Base-by-base conservation (phyloP, 2,113 vertebrate genomes). In the Puffinus mauretanicus region DNA sequence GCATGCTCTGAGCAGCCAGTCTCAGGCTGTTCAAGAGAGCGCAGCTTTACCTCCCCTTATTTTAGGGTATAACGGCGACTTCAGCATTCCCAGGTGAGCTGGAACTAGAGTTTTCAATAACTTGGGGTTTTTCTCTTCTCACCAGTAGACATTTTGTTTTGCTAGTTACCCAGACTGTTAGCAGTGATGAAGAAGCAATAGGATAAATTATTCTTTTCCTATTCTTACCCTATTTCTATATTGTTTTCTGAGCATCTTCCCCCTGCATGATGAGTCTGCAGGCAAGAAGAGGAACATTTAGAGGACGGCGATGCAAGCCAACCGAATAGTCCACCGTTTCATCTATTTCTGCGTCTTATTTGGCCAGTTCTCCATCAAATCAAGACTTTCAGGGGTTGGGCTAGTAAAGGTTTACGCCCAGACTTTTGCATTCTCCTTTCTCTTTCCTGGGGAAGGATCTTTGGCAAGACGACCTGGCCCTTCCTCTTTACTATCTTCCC, bases 81-180 rank as follows among this genome's bases (percentile, higher is more conserved):
- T 64, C 57, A 44, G 51, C 64, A 3, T 71, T 77, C 57, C 44
- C 60, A 38, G 57, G 13, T 52, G 62, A 58, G 10, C 55, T 58
- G 60, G 52, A 44, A 30, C 58, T 22, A 17, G 26, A 46, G 27
- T 46, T 88, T 71, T 66, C 44, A 29, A 5, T 72, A 17, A 40
- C 27, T 21, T 40, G 9, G 15, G 16, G 13, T 20, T 83, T 76
- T 61, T 36, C 5, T 29, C 26, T 54, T 60, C 44, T 77, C 22
- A 11, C 36, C 0, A 0, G 26, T n/a, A 64, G 58, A 34, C 3
- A 1, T 29, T 77, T 67, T 6, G 5, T 60, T 66, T 44, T 90
- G 47, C 49, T 79, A 11, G 34, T 44, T 60, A 46, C 57, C 29
- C 27, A 20, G 44, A 9, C 40, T 51, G 49, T 65, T 70, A 70